Conservation (phyloP, 2,888 invertebrate species). For the Isotomurus palustris region DNA sequence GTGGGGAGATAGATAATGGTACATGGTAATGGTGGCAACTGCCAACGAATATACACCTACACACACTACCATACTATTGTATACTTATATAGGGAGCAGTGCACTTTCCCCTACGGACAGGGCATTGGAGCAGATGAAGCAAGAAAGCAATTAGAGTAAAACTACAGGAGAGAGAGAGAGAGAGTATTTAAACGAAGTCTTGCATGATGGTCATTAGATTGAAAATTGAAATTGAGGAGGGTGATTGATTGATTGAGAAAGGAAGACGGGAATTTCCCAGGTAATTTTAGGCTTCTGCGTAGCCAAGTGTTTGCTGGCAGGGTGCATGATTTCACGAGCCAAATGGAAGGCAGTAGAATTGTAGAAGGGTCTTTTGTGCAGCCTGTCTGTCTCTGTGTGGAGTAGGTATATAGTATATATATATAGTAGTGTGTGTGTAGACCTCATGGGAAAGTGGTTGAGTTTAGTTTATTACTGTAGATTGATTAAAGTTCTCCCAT, state of each 20-base stretch:
- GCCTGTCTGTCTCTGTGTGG: not conserved
- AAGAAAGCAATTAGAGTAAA: not conserved
- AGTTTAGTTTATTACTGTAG: not conserved
- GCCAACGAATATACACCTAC: too few species aligned
- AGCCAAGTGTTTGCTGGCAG: slow-evolving; percentile 3
- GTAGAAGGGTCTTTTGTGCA: not conserved
- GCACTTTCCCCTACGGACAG: too few species aligned
- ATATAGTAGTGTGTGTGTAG: not conserved
- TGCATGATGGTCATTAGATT: slow-evolving; percentile 24
- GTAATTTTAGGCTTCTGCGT: not conserved
- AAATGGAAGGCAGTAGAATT: not conserved
- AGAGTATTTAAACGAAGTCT: slow-evolving; percentile 22
- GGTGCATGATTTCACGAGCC: not conserved
- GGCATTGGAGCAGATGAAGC: not conserved
- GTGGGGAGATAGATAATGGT: too few species aligned
- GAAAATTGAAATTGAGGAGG: slow-evolving; percentile 31
- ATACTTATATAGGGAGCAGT: too few species aligned
- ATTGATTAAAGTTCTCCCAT: slow-evolving; percentile 14
- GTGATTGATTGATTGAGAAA: slow-evolving; percentile 33
- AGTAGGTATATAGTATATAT: too few species aligned
- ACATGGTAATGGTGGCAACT: too few species aligned
- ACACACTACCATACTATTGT: too few species aligned
- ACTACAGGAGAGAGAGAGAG: not conserved
- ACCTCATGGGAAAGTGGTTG: slow-evolving; percentile 1
- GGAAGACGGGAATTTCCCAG: not conserved